These are phyloP conservation scores for Anoplius nigerrimus DNA, from an alignment of 2,888 invertebrate genomes.

Conservation along the genomic window DNA sequence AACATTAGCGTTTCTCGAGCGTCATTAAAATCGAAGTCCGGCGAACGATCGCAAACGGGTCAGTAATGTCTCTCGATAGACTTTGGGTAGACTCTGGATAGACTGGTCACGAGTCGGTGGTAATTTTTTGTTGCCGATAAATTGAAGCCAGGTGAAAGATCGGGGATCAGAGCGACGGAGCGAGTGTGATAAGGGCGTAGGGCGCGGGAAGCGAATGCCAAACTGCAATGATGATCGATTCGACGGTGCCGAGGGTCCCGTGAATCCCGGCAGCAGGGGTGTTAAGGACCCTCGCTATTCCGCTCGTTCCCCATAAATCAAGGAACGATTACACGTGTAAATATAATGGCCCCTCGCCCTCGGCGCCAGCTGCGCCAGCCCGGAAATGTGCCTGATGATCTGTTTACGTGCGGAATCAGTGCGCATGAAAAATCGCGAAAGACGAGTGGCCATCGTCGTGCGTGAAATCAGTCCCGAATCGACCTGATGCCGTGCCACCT, in stretches of 20 bases:
- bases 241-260: conserved; percentile 19
- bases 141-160: neutral
- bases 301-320: conserved; percentile 51
- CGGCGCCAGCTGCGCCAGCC: conserved; percentile 39
- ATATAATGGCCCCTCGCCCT: conserved; percentile 41
- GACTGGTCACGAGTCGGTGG: too few species aligned
- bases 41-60: too few species aligned
- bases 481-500: neutral
- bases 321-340: conserved; percentile 58
- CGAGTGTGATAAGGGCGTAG: neutral
- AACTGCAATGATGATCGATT: conserved; percentile 42
- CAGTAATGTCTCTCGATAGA: too few species aligned
- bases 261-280: conserved; percentile 18
- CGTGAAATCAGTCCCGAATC: conserved; percentile 4
- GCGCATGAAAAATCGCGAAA: conserved; percentile 43
- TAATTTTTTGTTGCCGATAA: too few species aligned
- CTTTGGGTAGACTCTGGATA: too few species aligned
- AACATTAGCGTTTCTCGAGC: too few species aligned
- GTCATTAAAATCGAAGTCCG: too few species aligned
- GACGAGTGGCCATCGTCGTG: conserved; percentile 22
- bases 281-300: conserved; percentile 30
- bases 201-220: conserved; percentile 21
- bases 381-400: conserved; percentile 38
- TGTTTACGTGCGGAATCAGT: conserved; percentile 43
- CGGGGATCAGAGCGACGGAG: conserved; percentile 1